Base-by-base conservation (phyloP, 2,113 vertebrate genomes). In the Saguinus imperator region DNA sequence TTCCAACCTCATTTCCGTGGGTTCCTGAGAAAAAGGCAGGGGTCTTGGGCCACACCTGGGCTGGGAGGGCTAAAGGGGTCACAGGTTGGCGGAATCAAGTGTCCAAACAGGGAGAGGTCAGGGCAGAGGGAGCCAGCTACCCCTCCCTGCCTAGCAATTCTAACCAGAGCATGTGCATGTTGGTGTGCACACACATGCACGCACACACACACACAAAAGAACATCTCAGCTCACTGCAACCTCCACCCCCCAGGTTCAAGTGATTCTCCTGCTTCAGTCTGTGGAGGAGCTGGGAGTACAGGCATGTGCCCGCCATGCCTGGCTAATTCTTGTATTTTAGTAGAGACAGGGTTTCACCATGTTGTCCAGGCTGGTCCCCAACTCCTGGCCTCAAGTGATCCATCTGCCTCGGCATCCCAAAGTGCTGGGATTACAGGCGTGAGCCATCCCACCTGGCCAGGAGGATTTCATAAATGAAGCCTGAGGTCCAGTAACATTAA, bases 401-500 rank as follows among this genome's bases (percentile, higher is more conserved):
- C 27, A 14, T 2, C 27, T 64, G 27, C 61, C 27, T 64, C 12
- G 5, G 27, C 27, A 32, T 32, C 61, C 61, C 12, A 64, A 64
- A 32, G 27, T 64, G 61, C 61, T 64, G 27, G 61, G 27, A 64
- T 64, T 64, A 32, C 61, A 64, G 27, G 12, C 27, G 2, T 64
- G 12, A 32, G 61, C 61, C 27, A 13, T 13, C 27, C 2, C 13
- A 13, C 27, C 61, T 29, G 2, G 27, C 27, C 27, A 64, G 27
- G 61, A 89, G 40, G 37, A 76, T 81, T 94, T 94, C 40, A 89
- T 61, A 48, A 94, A 92, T 58, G 37, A 95, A 87, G 55, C 40
- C 76, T 29, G 29, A 94, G 76, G 25, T 68, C 72, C 29, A 50
- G 55, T 13, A 91, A 79, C 57, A 85, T 52, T 68, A 81, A 92